phyloP scores from a whole-genome alignment of 2,113 vertebrate genomes.

The Hemiscyllium ocellatum region DNA sequence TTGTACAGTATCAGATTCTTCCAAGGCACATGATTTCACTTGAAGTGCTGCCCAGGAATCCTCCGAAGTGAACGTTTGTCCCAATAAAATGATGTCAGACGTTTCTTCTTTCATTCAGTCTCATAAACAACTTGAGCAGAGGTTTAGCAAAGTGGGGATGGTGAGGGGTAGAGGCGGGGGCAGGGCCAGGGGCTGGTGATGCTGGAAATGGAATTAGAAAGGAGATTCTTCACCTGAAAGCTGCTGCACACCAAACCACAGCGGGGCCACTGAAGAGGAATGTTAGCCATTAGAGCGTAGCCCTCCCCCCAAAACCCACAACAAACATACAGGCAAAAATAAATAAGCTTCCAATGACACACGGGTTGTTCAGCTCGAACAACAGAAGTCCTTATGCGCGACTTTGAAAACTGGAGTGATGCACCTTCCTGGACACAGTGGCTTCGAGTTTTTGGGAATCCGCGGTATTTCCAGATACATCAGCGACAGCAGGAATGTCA shows the following conservation, averaged over 20 bases:
- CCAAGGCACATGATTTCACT: constrained; percentile 70
- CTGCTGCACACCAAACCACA: constrained; percentile 30
- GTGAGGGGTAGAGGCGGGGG: neutral
- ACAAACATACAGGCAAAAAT: neutral
- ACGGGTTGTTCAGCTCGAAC: neutral
- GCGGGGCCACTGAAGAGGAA: constrained; percentile 26
- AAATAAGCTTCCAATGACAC: neutral
- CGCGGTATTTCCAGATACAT: constrained; percentile 90
- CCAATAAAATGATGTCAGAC: constrained; percentile 68
- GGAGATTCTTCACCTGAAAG: constrained; percentile 52
- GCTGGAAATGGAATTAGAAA: constrained; percentile 49
- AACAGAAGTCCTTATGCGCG: neutral
- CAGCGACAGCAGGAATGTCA: constrained; percentile 57
- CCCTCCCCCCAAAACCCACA: neutral
- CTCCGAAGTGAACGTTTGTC: constrained; percentile 65
- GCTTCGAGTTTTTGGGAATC: constrained; percentile 78
- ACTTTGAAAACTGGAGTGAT: constrained; percentile 58
- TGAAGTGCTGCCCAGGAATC: constrained; percentile 71
- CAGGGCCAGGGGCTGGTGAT: constrained; percentile 38
- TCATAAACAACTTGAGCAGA: constrained; percentile 63
- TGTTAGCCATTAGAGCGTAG: neutral
- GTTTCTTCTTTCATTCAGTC: constrained; percentile 54
- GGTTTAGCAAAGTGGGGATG: constrained; percentile 55
- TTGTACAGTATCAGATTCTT: constrained; percentile 67
- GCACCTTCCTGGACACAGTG: constrained; percentile 79